Evolutionary conservation across 2,888 invertebrate species (phyloP).

Genomic region (Herminia tarsipennalis): DNA sequence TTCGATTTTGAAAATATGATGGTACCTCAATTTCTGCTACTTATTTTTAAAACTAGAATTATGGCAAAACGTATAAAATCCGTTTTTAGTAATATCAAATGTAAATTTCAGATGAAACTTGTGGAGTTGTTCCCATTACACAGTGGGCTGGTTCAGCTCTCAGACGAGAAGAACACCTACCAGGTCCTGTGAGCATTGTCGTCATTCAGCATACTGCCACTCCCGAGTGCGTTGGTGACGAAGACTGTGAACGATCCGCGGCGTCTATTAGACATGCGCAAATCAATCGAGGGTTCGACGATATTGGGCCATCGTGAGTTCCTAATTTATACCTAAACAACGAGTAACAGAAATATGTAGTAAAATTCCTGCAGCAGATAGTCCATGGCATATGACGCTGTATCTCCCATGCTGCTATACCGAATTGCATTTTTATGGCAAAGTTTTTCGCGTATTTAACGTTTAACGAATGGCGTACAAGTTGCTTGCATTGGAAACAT

Average conservation of each 20-base stretch:
- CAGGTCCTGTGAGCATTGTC: slow-evolving; percentile 76
- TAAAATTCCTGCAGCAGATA: too few species aligned
- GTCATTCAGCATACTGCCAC: slow-evolving; percentile 86
- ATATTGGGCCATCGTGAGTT: slow-evolving; percentile 87
- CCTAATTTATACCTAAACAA: too few species aligned
- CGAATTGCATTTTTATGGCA: too few species aligned
- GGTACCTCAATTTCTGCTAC: not conserved
- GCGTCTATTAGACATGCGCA: slow-evolving; percentile 82
- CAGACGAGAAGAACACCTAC: slow-evolving; percentile 42
- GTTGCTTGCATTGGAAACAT: too few species aligned
- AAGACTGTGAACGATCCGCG: slow-evolving; percentile 67
- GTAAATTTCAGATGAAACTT: slow-evolving; percentile 39
- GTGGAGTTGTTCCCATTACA: slow-evolving; percentile 53
- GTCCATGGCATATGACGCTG: too few species aligned
- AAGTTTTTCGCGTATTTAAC: too few species aligned
- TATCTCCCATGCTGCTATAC: too few species aligned
- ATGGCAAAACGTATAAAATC: not conserved
- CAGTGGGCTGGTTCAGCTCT: slow-evolving; percentile 56
- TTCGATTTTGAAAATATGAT: too few species aligned
- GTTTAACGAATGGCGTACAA: too few species aligned
- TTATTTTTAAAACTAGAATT: not conserved
- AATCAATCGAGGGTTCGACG: slow-evolving; percentile 75
- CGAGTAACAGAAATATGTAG: too few species aligned
- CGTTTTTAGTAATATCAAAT: not conserved
- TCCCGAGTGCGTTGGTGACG: slow-evolving; percentile 68